A percentile compares a stretch with the other conserved stretches of the same genome.
Evolutionary conservation across 1,140 invertebrate species (phyloP).

Genomic region (Akabosia matsudoensis): DNA sequence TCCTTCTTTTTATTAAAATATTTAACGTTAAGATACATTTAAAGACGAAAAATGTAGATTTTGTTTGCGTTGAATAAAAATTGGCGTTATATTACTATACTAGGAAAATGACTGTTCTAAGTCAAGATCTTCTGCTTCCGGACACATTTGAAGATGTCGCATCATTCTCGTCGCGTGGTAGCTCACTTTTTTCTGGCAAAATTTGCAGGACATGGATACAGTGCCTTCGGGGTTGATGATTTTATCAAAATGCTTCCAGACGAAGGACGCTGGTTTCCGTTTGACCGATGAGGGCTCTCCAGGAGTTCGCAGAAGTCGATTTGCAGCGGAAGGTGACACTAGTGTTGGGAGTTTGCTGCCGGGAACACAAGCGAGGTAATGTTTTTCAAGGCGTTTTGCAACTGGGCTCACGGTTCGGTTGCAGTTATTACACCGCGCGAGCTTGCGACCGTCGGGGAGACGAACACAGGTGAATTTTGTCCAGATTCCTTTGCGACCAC

Average conservation of each 20-base stretch:
- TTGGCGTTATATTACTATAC: not conserved
- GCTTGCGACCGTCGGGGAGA: not conserved
- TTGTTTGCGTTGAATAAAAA: no score
- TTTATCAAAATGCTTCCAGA: not conserved
- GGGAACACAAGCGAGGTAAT: not conserved
- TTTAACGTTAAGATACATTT: no score
- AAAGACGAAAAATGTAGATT: no score
- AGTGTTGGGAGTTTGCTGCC: not conserved
- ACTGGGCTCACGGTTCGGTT: not conserved
- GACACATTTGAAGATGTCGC: not conserved
- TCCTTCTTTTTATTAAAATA: no score
- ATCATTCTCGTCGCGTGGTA: not conserved
- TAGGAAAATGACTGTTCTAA: no score
- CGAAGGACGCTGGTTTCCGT: not conserved
- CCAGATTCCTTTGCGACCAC: not conserved
- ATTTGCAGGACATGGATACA: not conserved
- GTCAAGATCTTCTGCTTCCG: not conserved
- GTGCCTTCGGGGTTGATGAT: not conserved
- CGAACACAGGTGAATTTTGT: not conserved
- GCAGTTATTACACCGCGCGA: not conserved
- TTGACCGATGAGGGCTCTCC: no score
- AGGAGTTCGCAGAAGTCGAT: no score
- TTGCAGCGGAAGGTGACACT: not conserved
- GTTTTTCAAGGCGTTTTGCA: not conserved
- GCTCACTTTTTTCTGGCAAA: not conserved